A percentile compares a stretch with the other conserved stretches of the same genome.
Evolutionary conservation across 1,140 invertebrate species (phyloP).

Genomic region (Nephotettix cincticeps): DNA sequence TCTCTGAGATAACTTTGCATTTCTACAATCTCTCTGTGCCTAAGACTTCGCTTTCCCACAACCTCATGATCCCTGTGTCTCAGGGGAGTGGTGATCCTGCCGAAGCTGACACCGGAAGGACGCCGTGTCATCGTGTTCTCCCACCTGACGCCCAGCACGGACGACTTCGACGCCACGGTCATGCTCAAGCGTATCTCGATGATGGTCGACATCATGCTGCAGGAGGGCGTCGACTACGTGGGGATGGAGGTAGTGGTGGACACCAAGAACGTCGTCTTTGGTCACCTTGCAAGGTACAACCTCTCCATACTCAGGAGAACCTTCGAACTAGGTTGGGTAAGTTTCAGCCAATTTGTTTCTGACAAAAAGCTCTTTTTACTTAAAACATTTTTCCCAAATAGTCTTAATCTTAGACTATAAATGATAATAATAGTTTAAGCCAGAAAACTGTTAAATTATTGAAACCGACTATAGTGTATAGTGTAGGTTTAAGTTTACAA

Average conservation of each 20-base stretch:
- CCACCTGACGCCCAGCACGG: slow-evolving; percentile 32
- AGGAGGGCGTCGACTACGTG: slow-evolving; percentile 32
- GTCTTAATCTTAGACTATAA: too few species aligned
- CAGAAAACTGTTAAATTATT: too few species aligned
- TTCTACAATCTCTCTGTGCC: too few species aligned
- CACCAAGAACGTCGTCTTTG: slow-evolving; percentile 31
- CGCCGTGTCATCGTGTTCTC: slow-evolving; percentile 39
- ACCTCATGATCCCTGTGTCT: too few species aligned
- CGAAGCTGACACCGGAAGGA: slow-evolving; percentile 35
- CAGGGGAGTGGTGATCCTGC: slow-evolving; percentile 34
- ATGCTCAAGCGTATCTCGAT: slow-evolving; percentile 37
- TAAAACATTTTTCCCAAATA: too few species aligned
- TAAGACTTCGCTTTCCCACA: too few species aligned
- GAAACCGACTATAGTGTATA: too few species aligned
- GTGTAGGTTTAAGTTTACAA: too few species aligned
- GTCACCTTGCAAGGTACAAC: slow-evolving; percentile 36
- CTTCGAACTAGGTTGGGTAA: slow-evolving; percentile 35
- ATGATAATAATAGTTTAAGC: too few species aligned
- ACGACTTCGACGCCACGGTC: slow-evolving; percentile 36
- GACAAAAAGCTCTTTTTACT: too few species aligned
- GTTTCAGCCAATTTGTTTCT: too few species aligned
- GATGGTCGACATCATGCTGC: slow-evolving; percentile 35
- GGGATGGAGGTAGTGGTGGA: slow-evolving; percentile 36
- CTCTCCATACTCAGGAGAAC: slow-evolving; percentile 28
- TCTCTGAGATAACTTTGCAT: too few species aligned